Evolutionary conservation across 2,797 vertebrate species (phyloP).

Genomic region (Takifugu rubripes): DNA sequence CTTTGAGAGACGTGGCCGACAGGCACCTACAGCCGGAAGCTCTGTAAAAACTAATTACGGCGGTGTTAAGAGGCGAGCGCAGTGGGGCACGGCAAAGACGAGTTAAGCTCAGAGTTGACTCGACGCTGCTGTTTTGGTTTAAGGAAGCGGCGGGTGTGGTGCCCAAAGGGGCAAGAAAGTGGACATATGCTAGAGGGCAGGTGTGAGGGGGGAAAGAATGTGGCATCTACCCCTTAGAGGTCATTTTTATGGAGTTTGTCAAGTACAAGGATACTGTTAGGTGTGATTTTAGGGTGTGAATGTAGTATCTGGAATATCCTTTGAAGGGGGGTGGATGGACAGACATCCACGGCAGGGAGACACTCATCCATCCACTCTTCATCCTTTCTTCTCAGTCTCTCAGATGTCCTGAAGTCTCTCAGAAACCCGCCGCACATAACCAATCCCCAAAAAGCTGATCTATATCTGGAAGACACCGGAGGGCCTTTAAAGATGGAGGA

Average conservation of each 20-base stretch:
- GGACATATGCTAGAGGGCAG: no score
- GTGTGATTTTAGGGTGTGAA: no score
- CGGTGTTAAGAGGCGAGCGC: slow-evolving; percentile 71
- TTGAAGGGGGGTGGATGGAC: background rate
- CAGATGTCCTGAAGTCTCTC: slow-evolving; percentile 47
- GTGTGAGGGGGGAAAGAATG: no score
- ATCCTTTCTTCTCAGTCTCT: slow-evolving; percentile 31
- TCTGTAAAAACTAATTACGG: slow-evolving; percentile 75
- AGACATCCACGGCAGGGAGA: slow-evolving; percentile 3
- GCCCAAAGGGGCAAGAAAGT: no score
- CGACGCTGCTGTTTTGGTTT: slow-evolving; percentile 30
- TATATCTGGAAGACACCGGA: slow-evolving; percentile 64
- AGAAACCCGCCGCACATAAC: slow-evolving; percentile 56
- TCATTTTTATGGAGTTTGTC: no score
- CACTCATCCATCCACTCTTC: background rate
- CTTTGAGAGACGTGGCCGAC: slow-evolving; percentile 61
- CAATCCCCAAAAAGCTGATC: slow-evolving; percentile 53
- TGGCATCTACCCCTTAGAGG: no score
- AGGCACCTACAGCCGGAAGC: slow-evolving; percentile 64
- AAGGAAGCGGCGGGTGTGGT: slow-evolving; percentile 8
- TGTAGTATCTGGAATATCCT: no score
- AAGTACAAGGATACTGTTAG: no score
- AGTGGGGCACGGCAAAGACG: slow-evolving; percentile 56
- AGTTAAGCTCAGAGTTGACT: slow-evolving; percentile 40
- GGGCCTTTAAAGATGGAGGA: slow-evolving; percentile 55